Evolutionary conservation across 2,888 invertebrate species (phyloP).

Genomic region (Conistra vaccinii): DNA sequence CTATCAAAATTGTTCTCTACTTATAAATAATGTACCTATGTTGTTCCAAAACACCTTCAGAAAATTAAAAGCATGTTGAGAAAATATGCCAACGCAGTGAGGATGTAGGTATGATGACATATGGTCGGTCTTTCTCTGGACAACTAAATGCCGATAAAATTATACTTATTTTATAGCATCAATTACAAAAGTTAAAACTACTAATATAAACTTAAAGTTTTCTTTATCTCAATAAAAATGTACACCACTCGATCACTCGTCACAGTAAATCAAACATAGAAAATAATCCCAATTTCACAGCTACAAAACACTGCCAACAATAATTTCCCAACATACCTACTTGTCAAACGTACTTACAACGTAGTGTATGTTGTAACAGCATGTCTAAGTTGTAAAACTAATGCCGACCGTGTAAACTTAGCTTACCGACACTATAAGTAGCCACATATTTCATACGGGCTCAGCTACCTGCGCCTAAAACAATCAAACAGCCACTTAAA

Average conservation of each 20-base stretch:
- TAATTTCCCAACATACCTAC: slow-evolving; percentile 34
- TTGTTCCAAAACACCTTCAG: neutral
- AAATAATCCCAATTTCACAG: slow-evolving; percentile 34
- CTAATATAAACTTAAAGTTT: neutral
- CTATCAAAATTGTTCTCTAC: neutral
- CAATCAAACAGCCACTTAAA: slow-evolving; percentile 87
- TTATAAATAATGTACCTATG: neutral
- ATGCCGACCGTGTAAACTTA: slow-evolving; percentile 83
- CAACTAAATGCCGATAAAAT: neutral
- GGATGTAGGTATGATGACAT: neutral
- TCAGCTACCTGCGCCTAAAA: slow-evolving; percentile 88
- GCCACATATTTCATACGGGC: slow-evolving; percentile 88
- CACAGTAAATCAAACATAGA: slow-evolving; percentile 27
- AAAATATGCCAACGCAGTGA: neutral
- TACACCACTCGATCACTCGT: neutral
- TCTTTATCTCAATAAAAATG: neutral
- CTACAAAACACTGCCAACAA: slow-evolving; percentile 19
- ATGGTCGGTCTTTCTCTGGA: neutral
- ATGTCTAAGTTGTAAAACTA: slow-evolving; percentile 86
- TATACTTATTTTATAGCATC: neutral
- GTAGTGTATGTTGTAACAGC: slow-evolving; percentile 43
- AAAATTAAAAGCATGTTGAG: neutral
- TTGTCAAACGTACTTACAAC: slow-evolving; percentile 66
- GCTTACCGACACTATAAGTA: slow-evolving; percentile 85
- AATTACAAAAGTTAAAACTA: neutral